phyloP scores from a whole-genome alignment of 1,140 invertebrate species.

The Limonius californicus region DNA sequence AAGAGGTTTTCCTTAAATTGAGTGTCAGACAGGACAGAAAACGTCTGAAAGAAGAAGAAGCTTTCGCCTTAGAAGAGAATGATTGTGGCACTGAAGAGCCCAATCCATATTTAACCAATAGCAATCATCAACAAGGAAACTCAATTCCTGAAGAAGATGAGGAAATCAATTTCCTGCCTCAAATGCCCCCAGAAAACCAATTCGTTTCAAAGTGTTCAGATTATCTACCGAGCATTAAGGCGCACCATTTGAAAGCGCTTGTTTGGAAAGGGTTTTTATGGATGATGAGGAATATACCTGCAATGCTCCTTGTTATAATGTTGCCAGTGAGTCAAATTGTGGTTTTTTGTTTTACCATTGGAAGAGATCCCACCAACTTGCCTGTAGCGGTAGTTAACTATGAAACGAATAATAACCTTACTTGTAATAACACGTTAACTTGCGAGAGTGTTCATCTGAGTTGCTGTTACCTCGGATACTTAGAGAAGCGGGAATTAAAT shows the following conservation, averaged over 20 bases:
- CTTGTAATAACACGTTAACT: background rate
- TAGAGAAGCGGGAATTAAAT: background rate
- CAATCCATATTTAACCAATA: background rate
- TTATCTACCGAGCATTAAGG: constrained; percentile 61
- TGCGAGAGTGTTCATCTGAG: background rate
- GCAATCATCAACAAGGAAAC: background rate
- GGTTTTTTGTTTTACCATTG: constrained; percentile 91
- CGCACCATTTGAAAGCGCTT: constrained; percentile 74
- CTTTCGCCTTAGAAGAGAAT: no score
- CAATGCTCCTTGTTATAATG: constrained; percentile 89
- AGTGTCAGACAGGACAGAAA: constrained; percentile 70
- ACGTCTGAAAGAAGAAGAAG: no score
- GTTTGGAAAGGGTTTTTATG: constrained; percentile 90
- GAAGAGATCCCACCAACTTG: constrained; percentile 81
- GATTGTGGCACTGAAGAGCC: no score
- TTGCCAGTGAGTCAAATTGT: constrained; percentile 92
- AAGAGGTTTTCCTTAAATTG: constrained; percentile 91
- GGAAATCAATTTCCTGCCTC: constrained; percentile 33
- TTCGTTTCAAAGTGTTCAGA: constrained; percentile 43
- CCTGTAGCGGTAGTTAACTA: constrained; percentile 82
- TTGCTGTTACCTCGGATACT: background rate
- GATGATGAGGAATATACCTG: constrained; percentile 87
- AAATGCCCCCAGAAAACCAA: background rate
- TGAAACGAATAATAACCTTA: constrained; percentile 57
- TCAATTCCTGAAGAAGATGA: constrained; percentile 50